Base-by-base conservation (phyloP, 2,113 vertebrate species). In the Podocnemis expansa region DNA sequence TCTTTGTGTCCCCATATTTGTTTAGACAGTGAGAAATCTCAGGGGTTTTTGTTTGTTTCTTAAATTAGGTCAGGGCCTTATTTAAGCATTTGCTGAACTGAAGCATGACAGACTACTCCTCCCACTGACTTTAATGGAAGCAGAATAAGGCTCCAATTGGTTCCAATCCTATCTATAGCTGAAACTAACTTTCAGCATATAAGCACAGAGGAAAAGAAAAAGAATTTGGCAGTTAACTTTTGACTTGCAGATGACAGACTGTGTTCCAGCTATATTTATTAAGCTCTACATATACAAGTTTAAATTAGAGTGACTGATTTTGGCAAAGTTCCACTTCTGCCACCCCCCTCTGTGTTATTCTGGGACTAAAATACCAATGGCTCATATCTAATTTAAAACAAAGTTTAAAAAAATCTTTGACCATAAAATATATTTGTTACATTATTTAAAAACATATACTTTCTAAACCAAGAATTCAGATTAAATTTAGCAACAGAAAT, bases 211-310 rank as follows among this genome's bases (percentile, higher is more conserved):
- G 51, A 70, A 94, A 78, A 90, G n/a, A n/a, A n/a, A n/a, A n/a
- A n/a, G n/a, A 94, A 95, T 89, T 84, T 96, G 91, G 51, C 92
- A 96, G 92, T 11, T 95, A 87, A 84, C 88, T 95, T 83, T 38
- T 94, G 89, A 97, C 88, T 82, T 54, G 60, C 54, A 96, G 93
- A 90, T 87, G 95, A 76, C 47, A 93, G 95, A 80, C 94, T 73
- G 34, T 78, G 76, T 2, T 70, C 79, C 94, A 87, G 86, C 89
- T 52, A 19, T 56, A 76, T 60, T 88, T 90, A 85, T 82, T 47
- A 56, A 96, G 78, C 95, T 96, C 78, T 47, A 85, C 78, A 85
- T 91, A 82, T 93, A 58, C 75, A 85, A 51, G 88, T 83, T 95
- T 96, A 75, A 88, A 80, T 60, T 93, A 78, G 22, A 85, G 58